A percentile compares a stretch with the other conserved stretches of the same genome.
Evolutionary conservation across 2,797 vertebrate genomes (phyloP).

Genomic region (Spinus pinus): DNA sequence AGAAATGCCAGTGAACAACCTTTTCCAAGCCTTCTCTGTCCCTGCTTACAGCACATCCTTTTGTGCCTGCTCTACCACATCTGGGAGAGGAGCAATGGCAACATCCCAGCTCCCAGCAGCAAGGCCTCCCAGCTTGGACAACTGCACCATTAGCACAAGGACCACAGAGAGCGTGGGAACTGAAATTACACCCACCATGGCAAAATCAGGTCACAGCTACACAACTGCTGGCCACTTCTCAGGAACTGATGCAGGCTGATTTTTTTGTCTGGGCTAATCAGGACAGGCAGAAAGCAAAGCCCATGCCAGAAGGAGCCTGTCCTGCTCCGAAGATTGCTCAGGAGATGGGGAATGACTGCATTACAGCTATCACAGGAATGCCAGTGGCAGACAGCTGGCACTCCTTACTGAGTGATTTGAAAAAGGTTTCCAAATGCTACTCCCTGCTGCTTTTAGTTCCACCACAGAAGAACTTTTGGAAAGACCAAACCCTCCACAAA

Average conservation of each 20-base stretch:
- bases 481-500: neutral
- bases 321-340: neutral
- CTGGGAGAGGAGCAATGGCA: neutral
- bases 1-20: neutral
- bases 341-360: neutral
- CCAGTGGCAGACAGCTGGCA: neutral
- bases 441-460: neutral
- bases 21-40: neutral
- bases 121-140: neutral
- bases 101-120: neutral
- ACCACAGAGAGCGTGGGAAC: neutral
- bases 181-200: neutral
- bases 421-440: neutral
- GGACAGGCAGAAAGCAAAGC: neutral
- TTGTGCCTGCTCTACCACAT: neutral
- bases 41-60: neutral
- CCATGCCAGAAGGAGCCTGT: neutral
- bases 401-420: neutral
- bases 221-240: neutral
- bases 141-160: rapidly evolving
- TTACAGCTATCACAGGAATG: neutral
- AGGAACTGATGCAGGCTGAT: neutral
- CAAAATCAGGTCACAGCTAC: neutral
- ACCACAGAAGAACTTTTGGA: neutral
- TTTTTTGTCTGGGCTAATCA: neutral